phyloP scores from a whole-genome alignment of 1,140 invertebrate species.

The Drosophila willistoni region DNA sequence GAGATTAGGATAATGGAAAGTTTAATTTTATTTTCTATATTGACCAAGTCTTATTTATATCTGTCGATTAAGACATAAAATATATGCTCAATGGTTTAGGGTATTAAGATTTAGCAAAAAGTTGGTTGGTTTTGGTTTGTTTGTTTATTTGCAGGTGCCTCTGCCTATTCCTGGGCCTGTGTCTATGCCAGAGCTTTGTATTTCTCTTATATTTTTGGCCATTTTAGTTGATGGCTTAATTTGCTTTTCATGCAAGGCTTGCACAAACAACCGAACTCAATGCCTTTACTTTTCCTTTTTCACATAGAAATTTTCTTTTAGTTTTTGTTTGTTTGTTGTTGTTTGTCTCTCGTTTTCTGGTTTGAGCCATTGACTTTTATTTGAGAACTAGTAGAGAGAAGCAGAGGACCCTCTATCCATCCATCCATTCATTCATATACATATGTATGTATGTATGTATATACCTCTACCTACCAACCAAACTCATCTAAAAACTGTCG shows the following conservation, averaged over 20 bases:
- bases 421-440: background rate
- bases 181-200: constrained; percentile 16
- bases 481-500: constrained; percentile 25
- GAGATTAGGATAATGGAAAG: too few species aligned
- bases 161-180: background rate
- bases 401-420: constrained; percentile 28
- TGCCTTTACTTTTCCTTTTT: constrained; percentile 16
- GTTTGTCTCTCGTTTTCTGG: constrained; percentile 46
- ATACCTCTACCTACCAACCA: background rate
- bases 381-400: constrained; percentile 30
- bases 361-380: constrained; percentile 73
- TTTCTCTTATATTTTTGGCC: constrained; percentile 54
- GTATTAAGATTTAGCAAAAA: background rate
- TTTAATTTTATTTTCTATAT: too few species aligned
- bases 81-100: constrained; percentile 2
- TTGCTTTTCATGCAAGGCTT: constrained; percentile 65
- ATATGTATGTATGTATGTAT: too few species aligned
- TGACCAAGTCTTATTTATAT: too few species aligned
- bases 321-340: constrained; percentile 24
- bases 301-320: constrained; percentile 21
- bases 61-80: too few species aligned
- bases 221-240: constrained; percentile 66
- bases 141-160: constrained; percentile 18
- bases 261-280: constrained; percentile 35
- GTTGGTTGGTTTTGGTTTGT: constrained; percentile 6